Percentiles rank a stretch among this genome's conserved stretches.
Conservation (phyloP, 1,140 invertebrate species). For the Littorina saxatilis region DNA sequence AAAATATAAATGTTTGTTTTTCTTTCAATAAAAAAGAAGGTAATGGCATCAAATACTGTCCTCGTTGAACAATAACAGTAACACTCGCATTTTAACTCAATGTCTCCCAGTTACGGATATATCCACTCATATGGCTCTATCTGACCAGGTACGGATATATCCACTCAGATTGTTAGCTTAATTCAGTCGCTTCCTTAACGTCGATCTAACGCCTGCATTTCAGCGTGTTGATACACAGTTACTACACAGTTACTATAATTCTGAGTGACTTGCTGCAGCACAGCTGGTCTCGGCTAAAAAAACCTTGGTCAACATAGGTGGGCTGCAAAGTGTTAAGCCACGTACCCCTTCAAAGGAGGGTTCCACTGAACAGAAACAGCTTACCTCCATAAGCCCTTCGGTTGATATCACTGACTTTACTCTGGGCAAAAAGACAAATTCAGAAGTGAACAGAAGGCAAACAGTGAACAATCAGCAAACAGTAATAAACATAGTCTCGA, state of each 20-base stretch:
- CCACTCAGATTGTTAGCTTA: no score
- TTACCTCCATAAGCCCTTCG: constrained; percentile 74
- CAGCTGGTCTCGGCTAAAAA: no score
- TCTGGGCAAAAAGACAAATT: constrained; percentile 23
- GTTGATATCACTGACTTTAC: constrained; percentile 61
- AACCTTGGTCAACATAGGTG: no score
- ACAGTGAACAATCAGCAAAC: not conserved
- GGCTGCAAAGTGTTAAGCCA: constrained; percentile 5
- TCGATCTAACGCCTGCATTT: no score
- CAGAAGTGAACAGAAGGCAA: not conserved
- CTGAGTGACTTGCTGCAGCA: no score
- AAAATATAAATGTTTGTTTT: not conserved
- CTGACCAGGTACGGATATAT: no score
- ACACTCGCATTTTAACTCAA: not conserved
- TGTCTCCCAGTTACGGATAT: not conserved
- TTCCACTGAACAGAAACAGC: not conserved
- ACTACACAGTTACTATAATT: no score
- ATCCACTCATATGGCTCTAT: no score
- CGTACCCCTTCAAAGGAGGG: not conserved
- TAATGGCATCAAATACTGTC: not conserved
- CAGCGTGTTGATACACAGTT: no score
- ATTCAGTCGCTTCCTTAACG: no score
- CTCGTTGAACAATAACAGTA: not conserved
- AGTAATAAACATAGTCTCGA: not conserved
- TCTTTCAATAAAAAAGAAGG: not conserved